These are phyloP conservation scores for Pituophis catenifer DNA, from an alignment of 2,113 vertebrate species.

Conservation along the genomic window DNA sequence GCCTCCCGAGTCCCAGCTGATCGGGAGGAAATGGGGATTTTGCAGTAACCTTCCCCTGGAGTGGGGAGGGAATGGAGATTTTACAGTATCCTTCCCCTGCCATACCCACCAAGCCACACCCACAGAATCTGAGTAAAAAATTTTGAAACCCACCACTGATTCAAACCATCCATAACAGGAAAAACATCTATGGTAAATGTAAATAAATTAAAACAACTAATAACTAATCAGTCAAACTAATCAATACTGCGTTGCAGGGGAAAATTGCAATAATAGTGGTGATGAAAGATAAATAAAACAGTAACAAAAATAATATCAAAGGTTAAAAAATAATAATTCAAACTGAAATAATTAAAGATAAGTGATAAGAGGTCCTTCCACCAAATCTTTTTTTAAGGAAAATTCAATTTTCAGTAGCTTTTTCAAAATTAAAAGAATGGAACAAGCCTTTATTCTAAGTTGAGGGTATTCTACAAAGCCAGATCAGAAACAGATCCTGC, in stretches of 20 bases:
- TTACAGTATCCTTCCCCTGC: too few species aligned
- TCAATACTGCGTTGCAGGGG: not conserved
- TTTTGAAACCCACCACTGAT: not conserved
- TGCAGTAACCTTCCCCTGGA: too few species aligned
- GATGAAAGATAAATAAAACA: not conserved
- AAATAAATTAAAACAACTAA: not conserved
- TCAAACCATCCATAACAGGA: not conserved
- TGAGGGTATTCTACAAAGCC: not conserved
- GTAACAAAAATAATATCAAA: not conserved
- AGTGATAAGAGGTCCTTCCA: not conserved
- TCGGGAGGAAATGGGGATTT: too few species aligned
- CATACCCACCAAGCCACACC: too few species aligned
- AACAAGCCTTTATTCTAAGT: not conserved
- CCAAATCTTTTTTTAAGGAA: not conserved
- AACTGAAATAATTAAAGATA: not conserved
- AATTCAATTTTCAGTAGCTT: not conserved
- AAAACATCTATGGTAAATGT: not conserved
- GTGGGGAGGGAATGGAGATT: too few species aligned
- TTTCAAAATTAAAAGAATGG: not conserved
- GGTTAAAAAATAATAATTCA: not conserved
- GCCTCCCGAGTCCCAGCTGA: too few species aligned
- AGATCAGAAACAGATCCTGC: not conserved
- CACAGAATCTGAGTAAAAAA: too few species aligned
- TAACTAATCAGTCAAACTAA: not conserved
- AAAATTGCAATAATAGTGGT: not conserved